These are phyloP conservation scores for Leptopilina clavipes DNA, from an alignment of 1,140 invertebrate genomes.

Conservation along the genomic window DNA sequence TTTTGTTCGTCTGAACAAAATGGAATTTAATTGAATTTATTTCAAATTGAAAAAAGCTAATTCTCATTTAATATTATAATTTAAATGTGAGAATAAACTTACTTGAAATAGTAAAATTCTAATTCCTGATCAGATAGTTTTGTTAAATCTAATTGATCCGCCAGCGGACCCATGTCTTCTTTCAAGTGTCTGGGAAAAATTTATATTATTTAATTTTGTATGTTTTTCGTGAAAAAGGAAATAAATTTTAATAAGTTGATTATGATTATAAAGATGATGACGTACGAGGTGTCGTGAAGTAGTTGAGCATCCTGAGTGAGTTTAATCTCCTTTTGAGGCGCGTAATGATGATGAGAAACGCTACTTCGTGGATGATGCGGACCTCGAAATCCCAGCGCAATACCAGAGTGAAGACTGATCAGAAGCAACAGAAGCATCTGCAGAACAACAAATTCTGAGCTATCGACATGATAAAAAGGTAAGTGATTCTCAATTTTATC, in stretches of 20 bases:
- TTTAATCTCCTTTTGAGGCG: constrained; percentile 72
- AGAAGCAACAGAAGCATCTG: constrained; percentile 62
- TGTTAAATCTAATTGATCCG: constrained; percentile 76
- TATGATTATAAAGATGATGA: constrained; percentile 36
- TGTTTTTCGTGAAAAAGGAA: constrained; percentile 22
- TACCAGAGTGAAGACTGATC: constrained; percentile 46
- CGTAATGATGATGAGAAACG: constrained; percentile 76
- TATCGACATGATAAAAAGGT: background rate
- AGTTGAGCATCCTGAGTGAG: constrained; percentile 80
- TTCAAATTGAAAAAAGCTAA: no score
- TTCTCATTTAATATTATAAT: background rate
- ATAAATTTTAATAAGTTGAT: background rate
- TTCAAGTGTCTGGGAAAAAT: constrained; percentile 80
- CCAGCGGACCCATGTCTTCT: constrained; percentile 81
- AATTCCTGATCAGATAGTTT: constrained; percentile 84
- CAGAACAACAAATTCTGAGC: background rate
- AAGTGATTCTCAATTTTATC: no score
- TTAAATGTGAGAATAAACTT: constrained; percentile 49
- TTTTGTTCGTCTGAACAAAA: no score
- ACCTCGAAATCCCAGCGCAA: constrained; percentile 74
- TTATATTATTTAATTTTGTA: constrained; percentile 48
- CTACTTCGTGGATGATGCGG: constrained; percentile 83
- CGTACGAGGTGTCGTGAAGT: constrained; percentile 82
- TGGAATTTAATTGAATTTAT: background rate
- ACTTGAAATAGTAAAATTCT: constrained; percentile 82